These are phyloP conservation scores for Drosophila heteroneura DNA, from an alignment of 2,888 invertebrate genomes.

Conservation along the genomic window DNA sequence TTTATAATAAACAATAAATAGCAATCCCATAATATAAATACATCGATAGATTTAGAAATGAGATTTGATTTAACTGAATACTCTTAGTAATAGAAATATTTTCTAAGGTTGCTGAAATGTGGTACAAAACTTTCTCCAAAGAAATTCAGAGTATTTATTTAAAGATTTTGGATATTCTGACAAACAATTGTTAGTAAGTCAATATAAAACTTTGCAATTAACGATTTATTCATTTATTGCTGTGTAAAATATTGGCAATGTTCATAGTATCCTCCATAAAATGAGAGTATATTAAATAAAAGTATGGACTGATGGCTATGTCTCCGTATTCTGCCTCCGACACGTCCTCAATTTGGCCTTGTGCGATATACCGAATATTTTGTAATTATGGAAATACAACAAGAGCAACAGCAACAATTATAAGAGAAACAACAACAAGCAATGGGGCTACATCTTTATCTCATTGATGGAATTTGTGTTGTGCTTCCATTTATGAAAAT, in stretches of 20 bases:
- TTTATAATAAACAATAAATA: not conserved
- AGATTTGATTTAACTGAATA: not conserved
- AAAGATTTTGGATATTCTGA: not conserved
- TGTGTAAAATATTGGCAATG: not conserved
- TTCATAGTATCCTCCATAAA: not conserved
- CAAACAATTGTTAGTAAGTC: not conserved
- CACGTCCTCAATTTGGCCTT: conserved; percentile 66
- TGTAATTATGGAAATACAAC: conserved; percentile 71
- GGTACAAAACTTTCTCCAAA: not conserved
- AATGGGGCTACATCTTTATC: conserved; percentile 63
- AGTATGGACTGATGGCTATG: conserved; percentile 30
- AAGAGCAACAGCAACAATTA: conserved; percentile 23
- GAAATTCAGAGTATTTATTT: not conserved
- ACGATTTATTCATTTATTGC: not conserved
- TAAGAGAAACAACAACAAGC: conserved; percentile 22
- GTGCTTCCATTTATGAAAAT: conserved; percentile 47
- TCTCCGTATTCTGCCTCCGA: conserved; percentile 34
- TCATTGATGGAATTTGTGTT: conserved; percentile 45
- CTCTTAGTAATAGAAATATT: not conserved
- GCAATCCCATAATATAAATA: not conserved
- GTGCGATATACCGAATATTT: conserved; percentile 74
- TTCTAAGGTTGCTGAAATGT: not conserved
- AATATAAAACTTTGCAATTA: not conserved
- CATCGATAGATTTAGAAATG: not conserved
- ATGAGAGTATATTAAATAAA: conserved; percentile 29